Conservation (phyloP, 1,140 invertebrate genomes). For the Neodiprion virginianus region DNA sequence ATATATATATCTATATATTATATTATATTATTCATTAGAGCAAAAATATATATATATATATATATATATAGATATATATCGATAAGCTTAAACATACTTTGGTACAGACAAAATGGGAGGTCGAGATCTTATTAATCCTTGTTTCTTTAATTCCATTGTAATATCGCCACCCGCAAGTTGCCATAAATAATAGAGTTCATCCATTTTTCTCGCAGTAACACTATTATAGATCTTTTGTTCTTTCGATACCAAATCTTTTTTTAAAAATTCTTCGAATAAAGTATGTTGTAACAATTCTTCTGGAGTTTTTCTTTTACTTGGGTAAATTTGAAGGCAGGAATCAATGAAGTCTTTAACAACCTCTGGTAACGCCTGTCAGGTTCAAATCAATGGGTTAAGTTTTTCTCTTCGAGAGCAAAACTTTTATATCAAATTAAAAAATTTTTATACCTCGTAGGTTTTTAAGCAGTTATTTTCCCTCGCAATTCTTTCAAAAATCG, state of each 20-base stretch:
- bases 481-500: slow-evolving; percentile 76
- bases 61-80: neutral
- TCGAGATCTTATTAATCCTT: slow-evolving; percentile 85
- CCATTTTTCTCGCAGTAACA: slow-evolving; percentile 69
- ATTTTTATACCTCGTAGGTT: slow-evolving; percentile 65
- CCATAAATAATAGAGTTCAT: slow-evolving; percentile 94
- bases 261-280: slow-evolving; percentile 57
- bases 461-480: slow-evolving; percentile 77
- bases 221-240: slow-evolving; percentile 55
- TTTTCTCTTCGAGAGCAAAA: slow-evolving; percentile 36
- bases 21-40: slow-evolving; percentile 17
- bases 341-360: slow-evolving; percentile 71
- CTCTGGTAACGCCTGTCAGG: slow-evolving; percentile 66
- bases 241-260: slow-evolving; percentile 41
- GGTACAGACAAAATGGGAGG: slow-evolving; percentile 81
- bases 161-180: slow-evolving; percentile 94
- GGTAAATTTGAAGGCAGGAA: slow-evolving; percentile 72
- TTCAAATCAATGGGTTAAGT: slow-evolving; percentile 19
- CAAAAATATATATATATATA: neutral
- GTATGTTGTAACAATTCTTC: slow-evolving; percentile 64
- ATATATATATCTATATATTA: neutral
- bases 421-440: slow-evolving; percentile 26
- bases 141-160: slow-evolving; percentile 86
- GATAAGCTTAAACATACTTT: slow-evolving; percentile 62
- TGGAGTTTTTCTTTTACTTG: slow-evolving; percentile 69